Conservation (phyloP, 2,113 vertebrate genomes). For the Uropsilus gracilis region DNA sequence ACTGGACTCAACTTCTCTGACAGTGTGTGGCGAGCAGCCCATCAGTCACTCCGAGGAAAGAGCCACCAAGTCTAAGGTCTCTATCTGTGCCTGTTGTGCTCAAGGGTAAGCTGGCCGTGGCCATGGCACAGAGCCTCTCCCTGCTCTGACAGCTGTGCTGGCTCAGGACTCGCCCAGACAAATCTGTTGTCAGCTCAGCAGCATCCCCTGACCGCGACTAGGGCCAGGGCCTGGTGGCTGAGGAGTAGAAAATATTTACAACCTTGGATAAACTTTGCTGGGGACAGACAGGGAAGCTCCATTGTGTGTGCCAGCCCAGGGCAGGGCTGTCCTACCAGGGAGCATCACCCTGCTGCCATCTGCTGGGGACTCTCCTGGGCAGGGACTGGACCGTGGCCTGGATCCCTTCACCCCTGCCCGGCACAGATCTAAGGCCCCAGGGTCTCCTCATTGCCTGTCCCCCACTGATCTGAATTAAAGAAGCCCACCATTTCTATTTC, state of each 20-base stretch:
- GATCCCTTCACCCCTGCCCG: background rate
- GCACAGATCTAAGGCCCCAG: background rate
- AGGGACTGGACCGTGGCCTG: background rate
- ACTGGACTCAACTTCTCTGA: constrained; percentile 42
- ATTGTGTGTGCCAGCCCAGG: background rate
- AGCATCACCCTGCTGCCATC: background rate
- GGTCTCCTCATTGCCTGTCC: background rate
- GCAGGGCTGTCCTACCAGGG: background rate
- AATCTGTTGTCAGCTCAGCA: constrained; percentile 83
- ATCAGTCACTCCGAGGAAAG: constrained; percentile 82
- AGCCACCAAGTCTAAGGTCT: constrained; percentile 77
- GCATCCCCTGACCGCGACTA: constrained; percentile 64
- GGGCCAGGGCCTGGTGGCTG: constrained; percentile 67
- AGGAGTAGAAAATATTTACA: constrained; percentile 58
- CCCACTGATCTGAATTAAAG: background rate
- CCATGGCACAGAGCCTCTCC: constrained; percentile 55
- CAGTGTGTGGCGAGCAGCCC: constrained; percentile 57
- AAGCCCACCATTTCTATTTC: background rate
- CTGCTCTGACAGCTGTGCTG: constrained; percentile 78
- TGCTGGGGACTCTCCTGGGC: background rate
- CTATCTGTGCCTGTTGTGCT: constrained; percentile 83
- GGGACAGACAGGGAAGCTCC: background rate
- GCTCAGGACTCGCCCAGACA: constrained; percentile 78
- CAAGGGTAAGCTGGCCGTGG: constrained; percentile 83
- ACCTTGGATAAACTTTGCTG: background rate